Evolutionary conservation across 2,888 invertebrate species (phyloP).

Genomic region (Oxyscelio sp.): DNA sequence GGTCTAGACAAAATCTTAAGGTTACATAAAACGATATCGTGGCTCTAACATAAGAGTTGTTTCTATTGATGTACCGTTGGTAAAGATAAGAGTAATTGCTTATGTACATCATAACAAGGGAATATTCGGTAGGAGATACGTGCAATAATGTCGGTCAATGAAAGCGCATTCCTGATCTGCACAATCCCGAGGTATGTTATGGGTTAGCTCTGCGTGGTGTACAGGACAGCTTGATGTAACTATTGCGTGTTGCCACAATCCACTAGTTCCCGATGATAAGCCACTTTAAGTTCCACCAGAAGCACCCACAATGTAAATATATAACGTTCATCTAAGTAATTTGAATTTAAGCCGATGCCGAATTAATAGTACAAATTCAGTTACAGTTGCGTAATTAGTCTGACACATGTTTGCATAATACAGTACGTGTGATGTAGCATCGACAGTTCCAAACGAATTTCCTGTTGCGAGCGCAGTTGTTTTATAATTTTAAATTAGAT

Average conservation of each 20-base stretch:
- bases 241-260: conserved; percentile 62
- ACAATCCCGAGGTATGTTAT: conserved; percentile 35
- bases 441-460: background rate
- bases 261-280: conserved; percentile 55
- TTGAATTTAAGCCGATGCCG: conserved; percentile 48
- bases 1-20: no score
- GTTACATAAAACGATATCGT: no score
- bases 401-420: conserved; percentile 3
- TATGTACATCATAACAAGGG: conserved; percentile 38
- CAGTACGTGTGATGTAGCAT: background rate
- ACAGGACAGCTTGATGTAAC: conserved; percentile 50
- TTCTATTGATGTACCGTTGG: background rate
- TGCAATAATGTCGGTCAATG: conserved; percentile 57
- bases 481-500: background rate
- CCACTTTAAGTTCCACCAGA: conserved; percentile 62
- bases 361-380: conserved; percentile 46
- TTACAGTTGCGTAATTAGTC: conserved; percentile 40
- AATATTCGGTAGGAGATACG: conserved; percentile 34
- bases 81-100: background rate
- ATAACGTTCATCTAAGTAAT: conserved; percentile 58
- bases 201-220: conserved; percentile 36
- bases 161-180: conserved; percentile 55
- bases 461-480: no score
- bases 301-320: conserved; percentile 34
- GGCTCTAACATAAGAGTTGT: no score